Evolutionary conservation across 2,113 vertebrate species (phyloP), one percentile per base, ranked within the genome.

Genomic region (Gnathonemus echidnorhynchus): DNA sequence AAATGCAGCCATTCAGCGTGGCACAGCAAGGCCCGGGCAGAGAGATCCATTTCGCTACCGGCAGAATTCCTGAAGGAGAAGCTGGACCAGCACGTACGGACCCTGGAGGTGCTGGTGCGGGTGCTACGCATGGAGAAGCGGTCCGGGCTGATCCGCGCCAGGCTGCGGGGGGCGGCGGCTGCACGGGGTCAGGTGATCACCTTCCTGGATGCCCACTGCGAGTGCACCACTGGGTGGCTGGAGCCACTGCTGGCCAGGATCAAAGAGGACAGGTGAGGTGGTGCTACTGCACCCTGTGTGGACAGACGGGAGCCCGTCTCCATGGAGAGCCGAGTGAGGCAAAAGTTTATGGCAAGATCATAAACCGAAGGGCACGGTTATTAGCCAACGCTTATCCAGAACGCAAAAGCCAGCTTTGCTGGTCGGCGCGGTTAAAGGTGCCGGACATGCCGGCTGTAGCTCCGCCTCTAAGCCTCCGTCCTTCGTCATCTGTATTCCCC

Each of bases 191-290:
- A 98, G 95, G 97, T 99, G 90, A 97, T 99, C 91, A 99, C 98
- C 0, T 99, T 99, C 93, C 95, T 99, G 66, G 98, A 99, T 0
- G 98, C 98, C 35, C 98, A 99, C 95, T 99, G 98, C 35, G 98
- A 99, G 94, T 99, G 98, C 91, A 99, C 98, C 0, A 86, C 94
- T 52, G 98, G 98, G 83, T 99, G 98, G 98, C 94, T 99, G 35
- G 98, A 99, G 92, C 98, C 98, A 0, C 95, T 99, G 91, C 95
- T 99, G 94, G 96, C 97, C 0, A 95, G 98, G 88, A 98, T 99
- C 92, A 97, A 96, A 94, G 97, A 99, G 90, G 95, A 96, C 94
- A 94, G 96, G 96, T 96, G 88, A 90, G 92, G 21, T 5, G 31
- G 7, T 1, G 2, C 24, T 15, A 1, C 27, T 19, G 52, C 10